These are phyloP conservation scores for Cairina moschata DNA, from an alignment of 2,113 vertebrate genomes.

Conservation along the genomic window DNA sequence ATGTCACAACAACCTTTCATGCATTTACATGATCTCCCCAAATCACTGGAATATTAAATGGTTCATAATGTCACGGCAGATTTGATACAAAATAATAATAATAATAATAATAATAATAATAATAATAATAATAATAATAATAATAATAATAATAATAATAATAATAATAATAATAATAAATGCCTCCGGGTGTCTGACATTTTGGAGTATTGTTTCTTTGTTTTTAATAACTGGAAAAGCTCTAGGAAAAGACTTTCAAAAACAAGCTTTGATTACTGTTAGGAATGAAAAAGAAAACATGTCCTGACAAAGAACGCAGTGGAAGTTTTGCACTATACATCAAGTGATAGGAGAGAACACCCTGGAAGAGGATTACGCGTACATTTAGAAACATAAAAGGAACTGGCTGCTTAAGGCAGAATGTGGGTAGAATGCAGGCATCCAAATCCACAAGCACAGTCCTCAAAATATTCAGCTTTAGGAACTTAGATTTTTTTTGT, in stretches of 20 bases:
- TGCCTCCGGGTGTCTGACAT: not conserved
- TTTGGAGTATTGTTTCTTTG: not conserved
- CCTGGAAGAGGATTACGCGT: not conserved
- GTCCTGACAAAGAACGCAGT: not conserved
- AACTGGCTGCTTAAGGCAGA: not conserved
- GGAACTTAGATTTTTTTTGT: not conserved
- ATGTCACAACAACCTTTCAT: constrained; percentile 16
- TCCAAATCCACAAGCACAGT: not conserved
- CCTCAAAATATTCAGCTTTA: not conserved
- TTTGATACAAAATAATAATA: not conserved
- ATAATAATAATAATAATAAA: not conserved
- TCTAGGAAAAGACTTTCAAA: not conserved
- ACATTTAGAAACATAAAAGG: not conserved
- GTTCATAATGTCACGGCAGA: not conserved
- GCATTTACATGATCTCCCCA: not conserved
- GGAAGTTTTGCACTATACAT: not conserved
- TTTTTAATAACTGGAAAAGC: not conserved
- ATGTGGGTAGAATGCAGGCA: not conserved
- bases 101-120: too few relatives aligned
- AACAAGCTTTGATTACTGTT: not conserved
- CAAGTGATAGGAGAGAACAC: not conserved
- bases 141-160: not conserved
- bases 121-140: too few relatives aligned
- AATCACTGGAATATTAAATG: not conserved
- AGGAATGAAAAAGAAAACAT: not conserved